These are phyloP conservation scores for Ochotona princeps DNA, from an alignment of 2,113 vertebrate genomes.

Conservation along the genomic window DNA sequence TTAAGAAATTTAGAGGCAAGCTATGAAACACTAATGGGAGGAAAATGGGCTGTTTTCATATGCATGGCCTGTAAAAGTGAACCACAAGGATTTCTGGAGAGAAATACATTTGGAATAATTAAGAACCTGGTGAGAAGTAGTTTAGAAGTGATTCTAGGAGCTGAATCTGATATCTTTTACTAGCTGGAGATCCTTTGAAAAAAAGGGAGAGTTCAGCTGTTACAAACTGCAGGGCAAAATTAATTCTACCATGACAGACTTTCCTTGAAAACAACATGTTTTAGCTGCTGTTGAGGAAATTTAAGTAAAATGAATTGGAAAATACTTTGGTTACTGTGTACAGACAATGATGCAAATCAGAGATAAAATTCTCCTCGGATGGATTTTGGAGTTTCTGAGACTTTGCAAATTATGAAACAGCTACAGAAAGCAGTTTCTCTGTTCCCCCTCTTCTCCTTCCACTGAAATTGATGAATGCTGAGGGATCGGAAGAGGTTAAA, in stretches of 20 bases:
- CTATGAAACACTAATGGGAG: neutral
- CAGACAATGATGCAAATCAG: neutral
- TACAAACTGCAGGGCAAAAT: neutral
- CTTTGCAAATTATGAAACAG: neutral
- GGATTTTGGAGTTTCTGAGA: neutral
- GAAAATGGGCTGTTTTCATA: neutral
- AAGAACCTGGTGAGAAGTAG: neutral
- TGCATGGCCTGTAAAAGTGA: neutral
- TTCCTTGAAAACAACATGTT: neutral
- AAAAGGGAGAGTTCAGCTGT: neutral
- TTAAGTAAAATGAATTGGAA: neutral
- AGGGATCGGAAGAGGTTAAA: too few relatives aligned
- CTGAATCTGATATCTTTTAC: neutral
- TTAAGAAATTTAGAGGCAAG: neutral
- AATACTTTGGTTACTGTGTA: neutral
- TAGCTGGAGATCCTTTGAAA: neutral
- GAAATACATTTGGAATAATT: neutral
- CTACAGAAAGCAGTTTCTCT: neutral
- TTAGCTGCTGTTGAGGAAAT: neutral
- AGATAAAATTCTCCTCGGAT: neutral
- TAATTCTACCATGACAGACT: neutral
- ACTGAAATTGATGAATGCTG: neutral
- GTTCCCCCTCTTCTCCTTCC: neutral
- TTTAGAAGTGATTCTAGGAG: neutral
- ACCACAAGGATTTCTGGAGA: neutral